phyloP scores from a whole-genome alignment of 2,113 vertebrate genomes.

The Gavialis gangeticus region DNA sequence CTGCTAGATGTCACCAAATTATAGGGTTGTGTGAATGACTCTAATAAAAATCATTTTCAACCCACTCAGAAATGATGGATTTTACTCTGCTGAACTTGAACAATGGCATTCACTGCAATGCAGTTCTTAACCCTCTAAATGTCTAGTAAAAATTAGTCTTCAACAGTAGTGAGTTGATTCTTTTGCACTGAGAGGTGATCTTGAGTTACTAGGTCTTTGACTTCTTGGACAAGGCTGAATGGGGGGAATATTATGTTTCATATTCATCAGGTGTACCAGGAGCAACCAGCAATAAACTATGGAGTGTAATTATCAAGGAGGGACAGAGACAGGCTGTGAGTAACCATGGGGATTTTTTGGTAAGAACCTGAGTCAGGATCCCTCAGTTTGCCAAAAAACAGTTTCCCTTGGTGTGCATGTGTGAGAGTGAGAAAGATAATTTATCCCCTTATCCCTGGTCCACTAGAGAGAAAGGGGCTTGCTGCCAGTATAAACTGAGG shows the following conservation, averaged over 20 bases:
- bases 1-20: slow-evolving; percentile 58
- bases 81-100: slow-evolving; percentile 66
- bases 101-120: slow-evolving; percentile 7
- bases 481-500: background rate
- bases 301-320: slow-evolving; percentile 29
- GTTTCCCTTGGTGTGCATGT: background rate
- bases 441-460: background rate
- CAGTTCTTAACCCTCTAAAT: slow-evolving; percentile 57
- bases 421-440: background rate
- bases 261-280: slow-evolving; percentile 56
- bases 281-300: slow-evolving; percentile 20
- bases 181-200: slow-evolving; percentile 20
- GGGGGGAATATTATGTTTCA: slow-evolving; percentile 26
- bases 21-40: slow-evolving; percentile 56
- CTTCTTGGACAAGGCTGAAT: background rate
- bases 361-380: no score
- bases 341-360: background rate
- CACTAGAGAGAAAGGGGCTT: background rate
- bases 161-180: slow-evolving; percentile 41
- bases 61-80: slow-evolving; percentile 65
- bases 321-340: slow-evolving; percentile 23
- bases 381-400: background rate
- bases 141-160: slow-evolving; percentile 69
- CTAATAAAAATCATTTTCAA: slow-evolving; percentile 66
- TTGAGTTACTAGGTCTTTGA: slow-evolving; percentile 50